Evolutionary conservation across 2,888 invertebrate genomes (phyloP), one percentile per base, ranked within the genome.

Genomic region (Zygaena filipendulae): DNA sequence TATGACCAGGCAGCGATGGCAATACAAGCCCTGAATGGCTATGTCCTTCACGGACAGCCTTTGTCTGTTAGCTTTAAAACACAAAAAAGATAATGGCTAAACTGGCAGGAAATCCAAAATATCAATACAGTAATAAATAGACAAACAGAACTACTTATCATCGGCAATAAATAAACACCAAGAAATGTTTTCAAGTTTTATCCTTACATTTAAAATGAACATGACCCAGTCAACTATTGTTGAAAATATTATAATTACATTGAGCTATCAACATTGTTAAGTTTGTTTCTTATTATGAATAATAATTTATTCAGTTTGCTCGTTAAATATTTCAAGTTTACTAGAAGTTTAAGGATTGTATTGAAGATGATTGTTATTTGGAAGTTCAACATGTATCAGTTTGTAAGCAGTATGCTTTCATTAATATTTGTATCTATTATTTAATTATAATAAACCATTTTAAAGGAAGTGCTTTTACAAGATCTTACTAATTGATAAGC

Each of bases 231-330:
- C 58, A 56, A 71, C 63, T 68, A 59, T 72, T 74, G 74, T 75
- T 75, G 50, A 71, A 72, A 69, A 68, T 69, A 69, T 74, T 75
- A 60, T 71, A n/a, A 74, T 77, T 79, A 67, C 64, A 75, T 77
- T 79, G 75, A 75, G 75, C 79, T 79, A 70, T 75, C 67, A 52
- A 71, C 71, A 75, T 79, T 77, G 79, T 79, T 79, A 79, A 77
- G 77, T 79, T 79, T 79, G 79, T 75, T 77, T 64, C 59, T 61
- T 64, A 61, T 64, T 77, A 70, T 67, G 74, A 69, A 74, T 77
- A 77, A 77, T 77, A 72, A 77, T 77, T 79, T 79, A 79, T 79
- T 79, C 75, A 69, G 74, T 79, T 79, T 71, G 79, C 75, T 77
- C 74, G 79, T 79, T 79, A 74, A 77, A 77, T 74, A 58, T 79